Evolutionary conservation across 2,888 invertebrate species (phyloP).

Genomic region (Dendrolimus houi): DNA sequence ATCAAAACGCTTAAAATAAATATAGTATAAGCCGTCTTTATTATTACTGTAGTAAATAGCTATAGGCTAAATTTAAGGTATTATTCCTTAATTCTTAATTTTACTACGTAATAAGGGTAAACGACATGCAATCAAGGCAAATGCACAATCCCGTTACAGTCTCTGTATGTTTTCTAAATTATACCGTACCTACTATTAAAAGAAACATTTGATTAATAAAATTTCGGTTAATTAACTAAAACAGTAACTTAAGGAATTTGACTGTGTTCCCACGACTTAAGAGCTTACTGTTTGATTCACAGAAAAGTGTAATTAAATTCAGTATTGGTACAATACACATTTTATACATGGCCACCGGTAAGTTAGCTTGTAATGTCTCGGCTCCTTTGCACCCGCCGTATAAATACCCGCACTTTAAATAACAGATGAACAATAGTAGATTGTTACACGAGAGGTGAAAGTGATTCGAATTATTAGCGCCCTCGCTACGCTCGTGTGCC

Average conservation of each 20-base stretch:
- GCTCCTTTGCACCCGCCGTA: slow-evolving; percentile 16
- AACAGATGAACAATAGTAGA: no score
- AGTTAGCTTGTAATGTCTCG: slow-evolving; percentile 26
- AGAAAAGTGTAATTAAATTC: slow-evolving; percentile 13
- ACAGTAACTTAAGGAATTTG: slow-evolving; percentile 12
- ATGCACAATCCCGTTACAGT: not conserved
- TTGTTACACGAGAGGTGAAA: no score
- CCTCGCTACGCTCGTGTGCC: no score
- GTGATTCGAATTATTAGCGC: no score
- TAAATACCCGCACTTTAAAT: slow-evolving; percentile 8
- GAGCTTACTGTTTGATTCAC: slow-evolving; percentile 18
- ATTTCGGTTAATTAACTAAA: slow-evolving; percentile 45
- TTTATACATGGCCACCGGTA: slow-evolving; percentile 19
- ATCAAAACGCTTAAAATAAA: no score
- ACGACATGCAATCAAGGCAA: slow-evolving; percentile 8
- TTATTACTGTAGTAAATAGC: not conserved
- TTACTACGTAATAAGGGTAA: slow-evolving; percentile 13
- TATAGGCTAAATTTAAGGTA: slow-evolving; percentile 13
- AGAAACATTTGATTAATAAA: slow-evolving; percentile 28
- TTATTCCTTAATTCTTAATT: slow-evolving; percentile 16
- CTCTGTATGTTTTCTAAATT: slow-evolving; percentile 13
- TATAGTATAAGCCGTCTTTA: not conserved
- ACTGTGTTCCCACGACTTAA: slow-evolving; percentile 50
- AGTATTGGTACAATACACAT: slow-evolving; percentile 14
- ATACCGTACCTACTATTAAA: slow-evolving; percentile 10